Base-by-base conservation (phyloP, 2,888 invertebrate species). In the Andrena hattorfiana region DNA sequence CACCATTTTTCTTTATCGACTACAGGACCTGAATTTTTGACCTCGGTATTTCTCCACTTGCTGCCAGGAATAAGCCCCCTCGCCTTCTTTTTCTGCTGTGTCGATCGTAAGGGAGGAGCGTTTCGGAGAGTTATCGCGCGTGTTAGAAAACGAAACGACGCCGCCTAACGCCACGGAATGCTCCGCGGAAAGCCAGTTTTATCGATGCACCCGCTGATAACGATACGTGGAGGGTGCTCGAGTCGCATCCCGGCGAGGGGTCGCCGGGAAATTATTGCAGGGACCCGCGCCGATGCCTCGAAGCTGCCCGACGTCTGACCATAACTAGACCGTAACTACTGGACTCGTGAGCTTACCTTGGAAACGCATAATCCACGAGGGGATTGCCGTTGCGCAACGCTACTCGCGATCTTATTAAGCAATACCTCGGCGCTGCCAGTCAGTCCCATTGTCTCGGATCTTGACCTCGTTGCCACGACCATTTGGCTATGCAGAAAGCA, bases 1-100 rank as follows among this genome's bases (percentile, higher is more conserved):
- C n/a, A 20, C 62, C 66, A 71, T 77, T 71, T 71, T 77, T 67
- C 71, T 71, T 63, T 67, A 77, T 77, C 77, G 71, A 71, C 67
- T 54, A 48, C 16, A 28, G 30, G 13, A 42, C 63, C 48, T 59
- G 64, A 75, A 69, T 75, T 60, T 66, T 66, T 49, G 64, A 62
- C 16, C 51, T 51, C 49, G 32, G 48, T 59, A 16, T n/a, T 35
- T 54, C 60, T 51, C 63, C 42, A 13, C 48, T 23, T 20, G 10
- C 26, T 35, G 8, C 16, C 64, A 26, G 2, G 5, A 56, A 59
- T 70, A 66, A 69, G 49, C 54, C 78, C 32, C 16, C 32, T 6
- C 48, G 16, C 7, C 62, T 42, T 42, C 48, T 54, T 49, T 59
- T 20, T 7, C 42, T 23, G 13, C 1, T 63, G 56, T 20, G n/a